Conservation (phyloP, 2,888 invertebrate genomes). For the Agonopterix arenella region DNA sequence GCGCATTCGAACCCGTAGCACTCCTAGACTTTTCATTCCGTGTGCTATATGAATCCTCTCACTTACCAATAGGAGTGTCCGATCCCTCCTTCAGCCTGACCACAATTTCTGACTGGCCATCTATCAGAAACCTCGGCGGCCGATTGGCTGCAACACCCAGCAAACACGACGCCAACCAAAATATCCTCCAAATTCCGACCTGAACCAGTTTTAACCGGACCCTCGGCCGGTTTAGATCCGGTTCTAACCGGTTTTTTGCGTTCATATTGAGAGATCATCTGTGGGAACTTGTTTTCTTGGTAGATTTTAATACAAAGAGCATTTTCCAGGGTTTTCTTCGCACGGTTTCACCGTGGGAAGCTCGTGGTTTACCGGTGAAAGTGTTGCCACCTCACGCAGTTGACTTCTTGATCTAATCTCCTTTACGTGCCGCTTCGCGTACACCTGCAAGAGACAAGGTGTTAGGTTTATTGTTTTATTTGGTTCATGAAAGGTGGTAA, state of each 20-base stretch:
- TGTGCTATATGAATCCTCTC: background rate
- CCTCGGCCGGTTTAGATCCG: conserved; percentile 32
- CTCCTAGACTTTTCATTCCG: too few relatives aligned
- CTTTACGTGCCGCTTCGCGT: conserved; percentile 44
- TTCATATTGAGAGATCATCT: conserved; percentile 44
- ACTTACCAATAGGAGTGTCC: conserved; percentile 90
- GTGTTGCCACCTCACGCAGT: conserved; percentile 46
- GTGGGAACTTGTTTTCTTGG: conserved; percentile 35
- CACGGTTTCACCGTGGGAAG: conserved; percentile 63
- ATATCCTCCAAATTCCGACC: conserved; percentile 3
- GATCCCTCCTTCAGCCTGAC: conserved; percentile 91
- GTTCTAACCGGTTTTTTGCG: conserved; percentile 1
- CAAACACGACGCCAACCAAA: conserved; percentile 32
- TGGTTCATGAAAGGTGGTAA: conserved; percentile 33
- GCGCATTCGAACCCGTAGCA: too few relatives aligned
- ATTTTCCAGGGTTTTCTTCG: conserved; percentile 59
- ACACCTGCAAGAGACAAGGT: conserved; percentile 47
- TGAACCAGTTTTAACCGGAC: conserved; percentile 61
- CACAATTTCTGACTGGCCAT: conserved; percentile 94
- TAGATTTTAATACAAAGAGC: conserved; percentile 37
- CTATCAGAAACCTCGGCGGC: conserved; percentile 91
- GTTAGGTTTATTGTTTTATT: conserved; percentile 33
- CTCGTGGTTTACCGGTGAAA: conserved; percentile 53
- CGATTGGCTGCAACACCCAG: conserved; percentile 76
- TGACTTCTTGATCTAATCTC: conserved; percentile 42